These are phyloP conservation scores for Cyprinodon variegatus DNA, from an alignment of 2,113 vertebrate genomes.

Conservation along the genomic window DNA sequence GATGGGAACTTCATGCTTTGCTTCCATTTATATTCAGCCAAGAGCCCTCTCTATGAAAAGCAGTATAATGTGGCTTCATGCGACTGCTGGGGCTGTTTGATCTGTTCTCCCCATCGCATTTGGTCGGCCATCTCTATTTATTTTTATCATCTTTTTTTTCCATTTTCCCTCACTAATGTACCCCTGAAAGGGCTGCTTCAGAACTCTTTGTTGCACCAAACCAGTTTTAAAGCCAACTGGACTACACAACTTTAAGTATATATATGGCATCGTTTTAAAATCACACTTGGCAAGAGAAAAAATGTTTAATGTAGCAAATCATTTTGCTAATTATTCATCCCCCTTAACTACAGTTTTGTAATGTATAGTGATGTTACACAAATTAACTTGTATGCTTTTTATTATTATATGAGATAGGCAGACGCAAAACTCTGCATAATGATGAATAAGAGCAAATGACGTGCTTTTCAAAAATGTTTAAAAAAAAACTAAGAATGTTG, in stretches of 20 bases:
- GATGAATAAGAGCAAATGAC: too few species aligned
- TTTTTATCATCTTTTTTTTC: background rate
- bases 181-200: background rate
- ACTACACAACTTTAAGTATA: background rate
- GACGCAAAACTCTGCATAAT: too few species aligned
- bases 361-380: background rate
- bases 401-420: too few species aligned
- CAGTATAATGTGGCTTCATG: background rate
- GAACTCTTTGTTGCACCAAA: background rate
- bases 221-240: background rate
- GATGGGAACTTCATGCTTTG: background rate
- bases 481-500: background rate
- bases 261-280: background rate
- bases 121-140: constrained; percentile 5
- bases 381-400: background rate
- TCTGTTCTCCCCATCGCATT: background rate
- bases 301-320: background rate
- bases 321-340: background rate
- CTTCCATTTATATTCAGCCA: constrained; percentile 2
- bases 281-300: background rate
- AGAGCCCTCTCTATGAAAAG: background rate
- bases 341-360: background rate
- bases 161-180: background rate
- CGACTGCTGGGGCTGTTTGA: background rate
- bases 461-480: background rate